phyloP scores from a whole-genome alignment of 2,113 vertebrate species.

The Glaucidium brasilianum region DNA sequence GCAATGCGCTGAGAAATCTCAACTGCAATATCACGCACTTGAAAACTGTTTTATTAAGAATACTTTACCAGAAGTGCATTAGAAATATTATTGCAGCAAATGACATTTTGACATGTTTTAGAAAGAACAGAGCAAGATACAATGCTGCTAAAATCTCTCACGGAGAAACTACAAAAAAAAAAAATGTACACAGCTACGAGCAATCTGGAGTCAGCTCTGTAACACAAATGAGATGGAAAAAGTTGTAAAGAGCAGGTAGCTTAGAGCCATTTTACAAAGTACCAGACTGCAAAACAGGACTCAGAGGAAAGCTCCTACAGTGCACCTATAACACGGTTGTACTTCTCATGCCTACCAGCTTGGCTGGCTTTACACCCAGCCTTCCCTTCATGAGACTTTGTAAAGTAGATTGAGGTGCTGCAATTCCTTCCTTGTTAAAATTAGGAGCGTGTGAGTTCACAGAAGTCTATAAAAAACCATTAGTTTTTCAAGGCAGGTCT shows the following conservation, averaged over 20 bases:
- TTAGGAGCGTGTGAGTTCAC: neutral
- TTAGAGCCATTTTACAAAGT: neutral
- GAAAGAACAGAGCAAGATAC: neutral
- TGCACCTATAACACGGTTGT: fast-evolving
- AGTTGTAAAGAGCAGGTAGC: neutral
- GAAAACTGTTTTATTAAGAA: neutral
- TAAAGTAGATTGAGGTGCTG: neutral
- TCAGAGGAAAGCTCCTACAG: neutral
- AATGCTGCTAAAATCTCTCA: neutral
- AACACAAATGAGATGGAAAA: neutral
- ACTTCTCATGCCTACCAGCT: neutral
- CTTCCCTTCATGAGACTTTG: neutral
- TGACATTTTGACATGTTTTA: neutral
- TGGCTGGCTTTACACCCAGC: neutral
- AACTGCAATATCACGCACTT: neutral
- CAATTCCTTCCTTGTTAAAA: neutral
- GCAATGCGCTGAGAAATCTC: neutral
- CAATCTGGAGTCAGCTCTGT: neutral
- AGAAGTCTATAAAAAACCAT: neutral
- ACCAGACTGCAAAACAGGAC: neutral
- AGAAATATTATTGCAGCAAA: neutral
- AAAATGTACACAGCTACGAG: neutral
- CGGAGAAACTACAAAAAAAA: neutral
- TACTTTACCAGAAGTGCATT: neutral
- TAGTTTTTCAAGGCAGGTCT: neutral